Evolutionary conservation across 2,113 vertebrate species (phyloP).

Genomic region (Mormyrus iriodes): DNA sequence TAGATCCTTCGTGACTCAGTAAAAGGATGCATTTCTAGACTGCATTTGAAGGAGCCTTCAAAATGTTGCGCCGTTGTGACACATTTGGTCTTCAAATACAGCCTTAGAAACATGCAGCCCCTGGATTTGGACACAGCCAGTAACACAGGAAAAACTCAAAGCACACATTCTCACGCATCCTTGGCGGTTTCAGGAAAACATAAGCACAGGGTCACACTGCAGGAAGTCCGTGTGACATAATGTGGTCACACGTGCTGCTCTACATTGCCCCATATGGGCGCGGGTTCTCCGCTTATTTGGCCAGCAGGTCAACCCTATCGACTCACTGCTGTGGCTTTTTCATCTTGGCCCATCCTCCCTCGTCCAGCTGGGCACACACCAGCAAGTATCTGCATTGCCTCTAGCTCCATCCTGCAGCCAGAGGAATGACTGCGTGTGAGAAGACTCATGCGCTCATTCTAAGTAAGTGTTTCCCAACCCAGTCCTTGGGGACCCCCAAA

Average conservation of each 20-base stretch:
- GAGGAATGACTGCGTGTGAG: background rate
- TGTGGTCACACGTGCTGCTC: background rate
- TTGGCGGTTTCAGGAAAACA: background rate
- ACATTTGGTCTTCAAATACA: background rate
- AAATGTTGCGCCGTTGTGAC: background rate
- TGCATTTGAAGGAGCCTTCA: background rate
- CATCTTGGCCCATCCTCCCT: constrained; percentile 71
- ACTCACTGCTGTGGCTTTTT: constrained; percentile 61
- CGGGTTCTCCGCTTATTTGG: constrained; percentile 52
- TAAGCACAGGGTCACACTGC: background rate
- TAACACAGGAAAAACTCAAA: too few relatives aligned
- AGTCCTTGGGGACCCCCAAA: background rate
- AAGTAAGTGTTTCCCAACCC: too few relatives aligned
- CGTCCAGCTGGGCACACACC: constrained; percentile 61
- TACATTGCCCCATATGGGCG: background rate
- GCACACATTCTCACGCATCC: too few relatives aligned
- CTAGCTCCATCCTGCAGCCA: constrained; percentile 65
- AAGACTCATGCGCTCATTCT: too few relatives aligned
- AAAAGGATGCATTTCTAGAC: background rate
- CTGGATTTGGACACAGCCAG: too few relatives aligned
- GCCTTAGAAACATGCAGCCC: background rate
- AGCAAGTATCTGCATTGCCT: constrained; percentile 67
- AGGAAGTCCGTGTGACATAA: background rate
- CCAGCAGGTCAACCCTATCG: constrained; percentile 66
- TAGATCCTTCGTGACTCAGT: too few relatives aligned